Base-by-base conservation (phyloP, 2,888 invertebrate species). In the Anaspis maculata region DNA sequence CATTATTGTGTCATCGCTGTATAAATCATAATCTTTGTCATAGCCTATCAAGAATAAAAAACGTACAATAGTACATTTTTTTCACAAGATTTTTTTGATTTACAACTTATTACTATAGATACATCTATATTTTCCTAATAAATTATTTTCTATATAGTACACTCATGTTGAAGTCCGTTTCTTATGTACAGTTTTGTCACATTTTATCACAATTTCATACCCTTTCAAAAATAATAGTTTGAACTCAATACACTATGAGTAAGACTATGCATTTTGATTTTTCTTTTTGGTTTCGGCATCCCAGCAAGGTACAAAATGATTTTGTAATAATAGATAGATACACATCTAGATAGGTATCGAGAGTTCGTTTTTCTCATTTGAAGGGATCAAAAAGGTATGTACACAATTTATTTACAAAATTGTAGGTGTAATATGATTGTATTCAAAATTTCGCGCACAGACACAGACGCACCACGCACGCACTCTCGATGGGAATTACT, bases 191-290 rank as follows among this genome's bases (percentile, higher is more conserved):
- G 36, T 9, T 10, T 37, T 36, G 33, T 40, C 37, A 39, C 37
- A 37, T 27, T 34, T 40, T 40, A 40, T 40, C 40, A 40, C 40
- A 40, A 36, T 40, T 21, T 37, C 40, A 40, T 40, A 40, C 40
- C 40, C 40, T 40, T 35, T 15, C 25, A 29, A 32, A 35, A 29
- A 39, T 29, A 34, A 28, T 22, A 32, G n/a, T n/a, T n/a, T n/a
- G n/a, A n/a, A n/a, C n/a, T n/a, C n/a, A n/a, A n/a, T 6, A 32
- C 19, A 19, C 19, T 19, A 19, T 9, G 9, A 19, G 5, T 19
- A 19, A 19, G 5, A 19, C 12, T 38, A 34, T n/a, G n/a, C 34
- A 38, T 12, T 15, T 27, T 27, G 25, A 15, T 27, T 12, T n/a
- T 25, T 25, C 19, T 19, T 19, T 19, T n/a, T n/a, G n/a, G n/a